Evolutionary conservation across 2,888 invertebrate genomes (phyloP).

Genomic region (Epinotia demarniana): DNA sequence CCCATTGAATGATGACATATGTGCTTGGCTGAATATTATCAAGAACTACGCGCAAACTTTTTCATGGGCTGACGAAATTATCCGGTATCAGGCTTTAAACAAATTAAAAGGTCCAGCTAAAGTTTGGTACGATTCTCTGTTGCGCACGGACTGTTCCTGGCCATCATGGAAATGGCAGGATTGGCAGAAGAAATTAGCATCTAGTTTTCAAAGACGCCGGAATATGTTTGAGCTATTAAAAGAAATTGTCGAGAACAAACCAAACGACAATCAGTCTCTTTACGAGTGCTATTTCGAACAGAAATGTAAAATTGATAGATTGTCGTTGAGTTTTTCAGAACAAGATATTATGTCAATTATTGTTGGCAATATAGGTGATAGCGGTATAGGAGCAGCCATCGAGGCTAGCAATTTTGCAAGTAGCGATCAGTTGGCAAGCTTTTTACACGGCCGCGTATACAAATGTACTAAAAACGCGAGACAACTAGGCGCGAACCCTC

Average conservation of each 20-base stretch:
- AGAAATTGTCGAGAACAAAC: too few species aligned
- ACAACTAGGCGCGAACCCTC: too few species aligned
- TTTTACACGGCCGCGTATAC: slow-evolving; percentile 14
- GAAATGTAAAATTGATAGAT: slow-evolving; percentile 47
- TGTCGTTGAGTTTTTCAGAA: slow-evolving; percentile 45
- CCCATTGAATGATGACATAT: too few species aligned
- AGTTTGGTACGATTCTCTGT: slow-evolving; percentile 47
- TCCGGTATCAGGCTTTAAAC: slow-evolving; percentile 44
- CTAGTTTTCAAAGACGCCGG: too few species aligned
- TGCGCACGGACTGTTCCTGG: slow-evolving; percentile 42
- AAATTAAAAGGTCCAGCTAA: slow-evolving; percentile 46
- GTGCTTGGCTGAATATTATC: too few species aligned
- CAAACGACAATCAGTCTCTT: slow-evolving; percentile 46
- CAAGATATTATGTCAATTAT: slow-evolving; percentile 48
- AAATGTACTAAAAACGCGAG: background rate
- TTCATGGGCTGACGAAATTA: slow-evolving; percentile 44
- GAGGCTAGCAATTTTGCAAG: slow-evolving; percentile 47
- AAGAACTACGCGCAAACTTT: slow-evolving; percentile 46
- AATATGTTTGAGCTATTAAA: too few species aligned
- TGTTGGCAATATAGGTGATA: slow-evolving; percentile 47
- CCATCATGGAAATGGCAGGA: too few species aligned
- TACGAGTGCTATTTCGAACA: slow-evolving; percentile 50
- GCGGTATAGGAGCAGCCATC: slow-evolving; percentile 45
- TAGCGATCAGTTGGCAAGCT: slow-evolving; percentile 8
- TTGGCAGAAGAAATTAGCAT: too few species aligned